These are phyloP conservation scores for Rotaria socialis DNA, from an alignment of 2,888 invertebrate genomes.

Conservation along the genomic window DNA sequence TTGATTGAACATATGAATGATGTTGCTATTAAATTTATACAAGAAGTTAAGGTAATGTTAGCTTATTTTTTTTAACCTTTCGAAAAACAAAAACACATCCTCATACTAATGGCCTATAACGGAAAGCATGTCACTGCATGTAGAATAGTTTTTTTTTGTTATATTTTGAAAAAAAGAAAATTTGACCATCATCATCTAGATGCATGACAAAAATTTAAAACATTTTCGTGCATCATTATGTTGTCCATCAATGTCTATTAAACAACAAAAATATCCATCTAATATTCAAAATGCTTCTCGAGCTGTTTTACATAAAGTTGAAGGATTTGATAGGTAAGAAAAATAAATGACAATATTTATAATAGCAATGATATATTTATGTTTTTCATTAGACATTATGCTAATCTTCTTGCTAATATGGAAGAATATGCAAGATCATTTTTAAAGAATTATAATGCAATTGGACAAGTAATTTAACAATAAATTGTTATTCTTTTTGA, in stretches of 20 bases:
- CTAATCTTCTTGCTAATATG: conserved; percentile 15
- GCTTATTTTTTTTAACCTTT: not conserved
- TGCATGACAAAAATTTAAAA: conserved; percentile 24
- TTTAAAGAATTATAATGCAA: not conserved
- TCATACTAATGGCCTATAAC: not conserved
- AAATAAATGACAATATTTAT: not conserved
- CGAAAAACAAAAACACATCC: not conserved
- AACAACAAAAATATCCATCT: not conserved
- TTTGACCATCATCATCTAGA: not conserved
- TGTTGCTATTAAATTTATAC: conserved; percentile 5
- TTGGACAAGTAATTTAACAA: not conserved
- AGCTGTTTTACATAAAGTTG: not conserved
- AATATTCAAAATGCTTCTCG: not conserved
- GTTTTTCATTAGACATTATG: not conserved
- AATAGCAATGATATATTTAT: not conserved
- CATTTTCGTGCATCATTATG: not conserved
- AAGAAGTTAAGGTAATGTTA: conserved; percentile 18
- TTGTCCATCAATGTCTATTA: not conserved
- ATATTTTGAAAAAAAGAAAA: not conserved
- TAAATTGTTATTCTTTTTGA: not conserved
- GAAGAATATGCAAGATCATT: not conserved
- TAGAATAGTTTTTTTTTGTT: not conserved
- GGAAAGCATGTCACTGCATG: not conserved
- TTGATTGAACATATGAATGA: conserved; percentile 18
- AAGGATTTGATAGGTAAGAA: not conserved